A percentile compares a stretch with the other conserved stretches of the same genome.
These are phyloP conservation scores for Rhodinocichla rosea DNA, from an alignment of 2,113 vertebrate species.

Conservation along the genomic window DNA sequence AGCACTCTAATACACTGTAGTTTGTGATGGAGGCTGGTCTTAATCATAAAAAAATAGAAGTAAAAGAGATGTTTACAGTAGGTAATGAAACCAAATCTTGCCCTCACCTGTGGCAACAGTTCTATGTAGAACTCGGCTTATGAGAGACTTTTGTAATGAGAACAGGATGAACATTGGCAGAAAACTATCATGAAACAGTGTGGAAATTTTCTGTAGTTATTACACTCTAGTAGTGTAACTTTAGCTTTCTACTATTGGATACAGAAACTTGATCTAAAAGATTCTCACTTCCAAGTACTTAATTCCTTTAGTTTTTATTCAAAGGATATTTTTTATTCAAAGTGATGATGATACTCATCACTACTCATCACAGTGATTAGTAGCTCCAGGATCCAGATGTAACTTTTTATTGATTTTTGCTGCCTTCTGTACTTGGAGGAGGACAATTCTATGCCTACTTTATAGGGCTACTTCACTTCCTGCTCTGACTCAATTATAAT, in stretches of 20 bases:
- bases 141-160: neutral
- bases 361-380: neutral
- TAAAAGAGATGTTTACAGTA: neutral
- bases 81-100: neutral
- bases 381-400: neutral
- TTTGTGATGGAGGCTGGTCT: neutral
- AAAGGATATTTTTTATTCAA: neutral
- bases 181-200: neutral
- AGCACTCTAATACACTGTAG: neutral
- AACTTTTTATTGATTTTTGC: neutral
- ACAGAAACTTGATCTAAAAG: neutral
- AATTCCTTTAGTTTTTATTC: neutral
- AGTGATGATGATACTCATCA: too few species aligned
- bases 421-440: neutral
- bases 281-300: neutral
- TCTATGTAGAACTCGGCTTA: neutral
- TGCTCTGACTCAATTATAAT: neutral
- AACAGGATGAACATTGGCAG: neutral
- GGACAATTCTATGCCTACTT: neutral
- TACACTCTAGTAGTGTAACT: neutral
- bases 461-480: neutral
- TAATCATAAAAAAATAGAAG: neutral
- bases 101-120: neutral
- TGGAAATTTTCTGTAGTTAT: neutral
- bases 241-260: neutral